Evolutionary conservation across 2,113 vertebrate genomes (phyloP), one percentile per base, ranked within the genome.

Genomic region (Pseudolaguvia tuberculata): DNA sequence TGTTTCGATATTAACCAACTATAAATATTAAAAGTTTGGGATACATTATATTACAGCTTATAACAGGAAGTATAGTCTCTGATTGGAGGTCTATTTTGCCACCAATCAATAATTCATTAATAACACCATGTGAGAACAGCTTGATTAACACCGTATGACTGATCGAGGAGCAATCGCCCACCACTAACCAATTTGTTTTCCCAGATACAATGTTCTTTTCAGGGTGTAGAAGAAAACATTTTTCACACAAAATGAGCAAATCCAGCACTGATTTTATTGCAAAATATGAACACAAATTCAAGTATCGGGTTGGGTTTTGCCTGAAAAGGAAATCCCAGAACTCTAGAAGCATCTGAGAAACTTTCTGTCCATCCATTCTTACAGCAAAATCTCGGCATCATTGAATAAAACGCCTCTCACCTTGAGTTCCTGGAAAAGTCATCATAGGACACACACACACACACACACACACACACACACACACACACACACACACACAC

Each of bases 21-120:
- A 78, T 78, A 78, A 78, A 78, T 78, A 78, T 78, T 78, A 78
- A 65, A 20, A 57, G 52, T 78, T 72, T 25, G 14, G 45, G 20
- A 55, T 57, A 39, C 70, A 47, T 25, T 42, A n/a, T 45, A 56
- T 75, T 68, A 20, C 9, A 31, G 17, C 23, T 47, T 25, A 9
- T 75, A n/a, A 29, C 20, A 51, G 18, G 13, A n/a, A 58, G n/a
- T 58, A 50, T 58, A 45, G 11, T 35, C 8, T 23, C 51, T 71
- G 68, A 53, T 45, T 48, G 59, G n/a, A 4, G 25, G 72, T 21
- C 11, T 48, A 15, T 50, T 47, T 47, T 23, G n/a, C 18, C 48
- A 42, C 6, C 17, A 27, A 73, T 73, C 57, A 73, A 63, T 74
- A 59, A 55, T 74, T 74, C 59, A 74, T 74, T 65, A 65, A 55